These are phyloP conservation scores for Brachypterus glaber DNA, from an alignment of 2,888 invertebrate species.

Conservation along the genomic window DNA sequence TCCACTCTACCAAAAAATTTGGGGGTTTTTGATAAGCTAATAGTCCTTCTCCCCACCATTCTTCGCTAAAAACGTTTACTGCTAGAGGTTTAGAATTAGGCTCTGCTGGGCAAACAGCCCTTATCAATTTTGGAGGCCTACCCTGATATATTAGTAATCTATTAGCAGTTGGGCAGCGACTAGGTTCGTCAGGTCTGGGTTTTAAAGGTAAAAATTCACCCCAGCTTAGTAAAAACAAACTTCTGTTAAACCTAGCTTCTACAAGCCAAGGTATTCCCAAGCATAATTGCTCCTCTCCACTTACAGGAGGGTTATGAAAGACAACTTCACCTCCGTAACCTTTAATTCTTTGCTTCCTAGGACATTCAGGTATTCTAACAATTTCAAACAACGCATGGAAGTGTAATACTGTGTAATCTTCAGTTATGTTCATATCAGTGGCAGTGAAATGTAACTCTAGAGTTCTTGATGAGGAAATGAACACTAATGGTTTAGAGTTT, in stretches of 20 bases:
- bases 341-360: conserved; percentile 52
- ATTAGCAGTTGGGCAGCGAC: conserved; percentile 67
- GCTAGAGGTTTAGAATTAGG: conserved; percentile 56
- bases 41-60: conserved; percentile 53
- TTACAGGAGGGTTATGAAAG: conserved; percentile 53
- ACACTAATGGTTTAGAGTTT: conserved; percentile 51
- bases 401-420: conserved; percentile 73
- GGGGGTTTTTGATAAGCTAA: conserved; percentile 43
- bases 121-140: conserved; percentile 50
- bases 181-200: conserved; percentile 50
- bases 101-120: conserved; percentile 65
- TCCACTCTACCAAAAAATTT: conserved; percentile 57
- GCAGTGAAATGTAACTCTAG: conserved; percentile 71
- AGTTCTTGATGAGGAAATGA: conserved; percentile 56
- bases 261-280: conserved; percentile 71
- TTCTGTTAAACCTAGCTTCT: conserved; percentile 68
- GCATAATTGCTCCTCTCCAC: conserved; percentile 55
- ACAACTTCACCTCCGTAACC: conserved; percentile 59
- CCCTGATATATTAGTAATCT: conserved; percentile 75
- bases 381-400: conserved; percentile 66
- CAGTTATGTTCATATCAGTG: conserved; percentile 61
- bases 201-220: conserved; percentile 63
- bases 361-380: conserved; percentile 54
- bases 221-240: conserved; percentile 75
- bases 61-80: conserved; percentile 71